These are phyloP conservation scores for Ctenomys sociabilis DNA, from an alignment of 2,113 vertebrate genomes.

Conservation along the genomic window DNA sequence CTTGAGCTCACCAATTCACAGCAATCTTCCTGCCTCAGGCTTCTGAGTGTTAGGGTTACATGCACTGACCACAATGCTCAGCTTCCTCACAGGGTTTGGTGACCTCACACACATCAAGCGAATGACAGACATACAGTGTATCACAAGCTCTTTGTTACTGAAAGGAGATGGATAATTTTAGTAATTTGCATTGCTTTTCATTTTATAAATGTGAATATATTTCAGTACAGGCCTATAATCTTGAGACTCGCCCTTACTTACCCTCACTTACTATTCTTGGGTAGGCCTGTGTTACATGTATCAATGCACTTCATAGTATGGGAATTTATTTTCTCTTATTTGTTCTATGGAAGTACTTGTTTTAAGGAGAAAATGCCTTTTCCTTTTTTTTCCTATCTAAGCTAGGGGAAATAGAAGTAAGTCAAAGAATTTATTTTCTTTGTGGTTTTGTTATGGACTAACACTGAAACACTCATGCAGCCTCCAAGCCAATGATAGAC, in stretches of 20 bases:
- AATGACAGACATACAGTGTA: neutral
- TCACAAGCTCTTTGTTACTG: neutral
- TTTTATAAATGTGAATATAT: constrained; percentile 22
- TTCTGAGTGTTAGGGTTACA: neutral
- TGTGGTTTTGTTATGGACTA: neutral
- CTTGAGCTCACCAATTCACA: neutral
- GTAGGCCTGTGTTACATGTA: neutral
- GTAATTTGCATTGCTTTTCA: neutral
- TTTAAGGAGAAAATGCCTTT: neutral
- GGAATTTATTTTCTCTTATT: constrained; percentile 38
- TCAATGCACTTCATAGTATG: neutral
- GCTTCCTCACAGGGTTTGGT: neutral
- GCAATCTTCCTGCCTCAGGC: neutral
- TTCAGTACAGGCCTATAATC: constrained; percentile 35
- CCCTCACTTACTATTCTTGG: neutral
- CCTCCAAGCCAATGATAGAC: neutral
- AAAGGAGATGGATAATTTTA: neutral
- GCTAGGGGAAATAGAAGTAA: neutral
- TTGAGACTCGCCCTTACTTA: neutral
- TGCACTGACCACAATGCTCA: neutral
- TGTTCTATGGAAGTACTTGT: neutral
- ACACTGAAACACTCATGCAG: constrained; percentile 30
- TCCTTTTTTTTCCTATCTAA: neutral
- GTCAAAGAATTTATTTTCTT: constrained; percentile 22
- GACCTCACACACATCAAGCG: neutral